phyloP scores from a whole-genome alignment of 2,797 vertebrate genomes.

The Avahi laniger region DNA sequence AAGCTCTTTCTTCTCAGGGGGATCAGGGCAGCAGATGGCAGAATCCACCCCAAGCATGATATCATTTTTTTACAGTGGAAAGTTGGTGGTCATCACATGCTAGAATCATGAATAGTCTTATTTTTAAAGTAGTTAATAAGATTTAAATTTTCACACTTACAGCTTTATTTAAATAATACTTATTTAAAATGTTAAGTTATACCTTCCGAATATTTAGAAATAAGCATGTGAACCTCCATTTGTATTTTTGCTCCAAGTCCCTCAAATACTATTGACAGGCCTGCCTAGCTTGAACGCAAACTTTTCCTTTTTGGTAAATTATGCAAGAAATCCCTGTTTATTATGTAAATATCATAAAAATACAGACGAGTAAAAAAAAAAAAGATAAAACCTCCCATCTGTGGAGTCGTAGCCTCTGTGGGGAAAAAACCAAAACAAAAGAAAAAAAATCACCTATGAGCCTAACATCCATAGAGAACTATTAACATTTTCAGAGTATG shows the following conservation, averaged over 20 bases:
- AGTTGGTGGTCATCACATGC: neutral
- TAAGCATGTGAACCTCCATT: neutral
- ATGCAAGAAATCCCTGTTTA: neutral
- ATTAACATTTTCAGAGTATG: neutral
- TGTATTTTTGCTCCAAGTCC: neutral
- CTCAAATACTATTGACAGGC: neutral
- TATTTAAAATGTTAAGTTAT: neutral
- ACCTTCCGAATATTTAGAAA: constrained; percentile 15
- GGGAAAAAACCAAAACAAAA: neutral
- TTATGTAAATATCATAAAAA: constrained; percentile 42
- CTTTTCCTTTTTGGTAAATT: neutral
- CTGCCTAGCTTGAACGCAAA: neutral
- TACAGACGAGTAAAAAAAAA: neutral
- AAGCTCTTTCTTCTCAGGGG: constrained; percentile 24
- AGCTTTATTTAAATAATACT: constrained; percentile 2
- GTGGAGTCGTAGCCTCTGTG: neutral
- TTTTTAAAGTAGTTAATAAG: neutral
- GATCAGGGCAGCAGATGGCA: neutral
- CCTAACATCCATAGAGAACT: neutral
- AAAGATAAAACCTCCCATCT: neutral
- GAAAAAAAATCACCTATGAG: neutral
- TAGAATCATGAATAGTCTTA: neutral
- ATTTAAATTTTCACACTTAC: neutral
- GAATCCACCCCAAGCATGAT: neutral
- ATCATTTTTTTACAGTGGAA: constrained; percentile 33